Evolutionary conservation across 2,797 vertebrate species (phyloP), one percentile per base, ranked within the genome.

Genomic region (Channallabes apus): DNA sequence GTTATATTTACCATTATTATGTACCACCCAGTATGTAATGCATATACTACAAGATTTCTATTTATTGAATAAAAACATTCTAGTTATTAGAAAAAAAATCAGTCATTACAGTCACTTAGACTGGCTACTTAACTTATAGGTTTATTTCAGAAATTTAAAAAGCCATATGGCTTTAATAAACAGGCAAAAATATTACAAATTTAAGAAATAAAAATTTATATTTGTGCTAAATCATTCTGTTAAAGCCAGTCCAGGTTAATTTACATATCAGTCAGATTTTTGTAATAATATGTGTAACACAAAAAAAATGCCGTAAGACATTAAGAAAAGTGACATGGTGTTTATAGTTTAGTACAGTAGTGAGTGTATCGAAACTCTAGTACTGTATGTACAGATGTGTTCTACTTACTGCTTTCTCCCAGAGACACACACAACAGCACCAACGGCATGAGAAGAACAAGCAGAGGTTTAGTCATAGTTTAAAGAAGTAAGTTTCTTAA

Each of bases 381-480:
- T 22, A 71, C 24, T n/a, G n/a, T n/a, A n/a, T n/a, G 7, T 41
- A 24, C 41, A 67, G 64, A 62, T 35, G n/a, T 24, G 27, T 15
- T 78, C 72, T 82, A 93, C 91, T 92, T 83, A 94, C 91, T 84
- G 87, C 84, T 89, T 85, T 92, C 87, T 84, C 69, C 80, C 32
- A 89, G 80, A 2, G 68, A 67, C 59, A 83, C 41, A 83, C 91
- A 38, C 84, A 92, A 61, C 75, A 91, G 18, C 0, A 89, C 0
- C 15, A 90, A 68, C 6, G 87, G 56, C 1, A 80, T 27, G 38
- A 84, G 87, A 22, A 91, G 77, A 46, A 80, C 89, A 73, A 90
- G 61, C 5, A 29, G 2, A 0, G 88, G 62, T 71, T 84, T 92
- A 61, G 76, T 54, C 92, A 93, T 94, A 27, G 32, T 81, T 65